These are phyloP conservation scores for Potorous gilbertii DNA, from an alignment of 2,797 vertebrate genomes.

Conservation along the genomic window DNA sequence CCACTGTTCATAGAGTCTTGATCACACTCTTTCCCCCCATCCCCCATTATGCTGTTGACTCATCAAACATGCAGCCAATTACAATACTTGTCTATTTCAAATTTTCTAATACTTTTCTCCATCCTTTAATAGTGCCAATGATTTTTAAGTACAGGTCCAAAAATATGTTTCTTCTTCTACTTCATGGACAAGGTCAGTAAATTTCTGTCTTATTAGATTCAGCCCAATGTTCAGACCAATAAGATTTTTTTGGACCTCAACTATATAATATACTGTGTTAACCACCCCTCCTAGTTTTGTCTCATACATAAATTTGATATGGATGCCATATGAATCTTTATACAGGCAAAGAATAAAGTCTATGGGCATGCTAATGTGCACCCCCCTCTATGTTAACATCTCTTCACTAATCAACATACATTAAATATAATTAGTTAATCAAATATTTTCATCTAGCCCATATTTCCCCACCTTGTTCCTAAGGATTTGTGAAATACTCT, in stretches of 20 bases:
- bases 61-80: too few relatives aligned
- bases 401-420: neutral
- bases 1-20: neutral
- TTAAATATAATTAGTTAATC: neutral
- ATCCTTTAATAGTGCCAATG: too few relatives aligned
- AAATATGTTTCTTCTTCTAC: neutral
- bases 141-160: neutral
- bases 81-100: too few relatives aligned
- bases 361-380: neutral
- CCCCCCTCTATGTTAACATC: neutral
- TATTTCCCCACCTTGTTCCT: neutral
- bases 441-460: neutral
- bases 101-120: too few relatives aligned
- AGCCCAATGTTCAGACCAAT: neutral
- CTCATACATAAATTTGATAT: neutral
- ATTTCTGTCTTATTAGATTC: neutral
- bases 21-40: neutral
- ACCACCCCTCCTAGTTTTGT: too few relatives aligned
- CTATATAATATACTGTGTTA: too few relatives aligned
- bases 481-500: neutral
- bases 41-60: too few relatives aligned
- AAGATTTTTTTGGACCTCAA: neutral
- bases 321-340: neutral
- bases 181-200: neutral
- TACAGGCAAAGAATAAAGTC: neutral